These are phyloP conservation scores for Drosophila parabipectinata DNA, from an alignment of 1,140 invertebrate species.

Conservation along the genomic window DNA sequence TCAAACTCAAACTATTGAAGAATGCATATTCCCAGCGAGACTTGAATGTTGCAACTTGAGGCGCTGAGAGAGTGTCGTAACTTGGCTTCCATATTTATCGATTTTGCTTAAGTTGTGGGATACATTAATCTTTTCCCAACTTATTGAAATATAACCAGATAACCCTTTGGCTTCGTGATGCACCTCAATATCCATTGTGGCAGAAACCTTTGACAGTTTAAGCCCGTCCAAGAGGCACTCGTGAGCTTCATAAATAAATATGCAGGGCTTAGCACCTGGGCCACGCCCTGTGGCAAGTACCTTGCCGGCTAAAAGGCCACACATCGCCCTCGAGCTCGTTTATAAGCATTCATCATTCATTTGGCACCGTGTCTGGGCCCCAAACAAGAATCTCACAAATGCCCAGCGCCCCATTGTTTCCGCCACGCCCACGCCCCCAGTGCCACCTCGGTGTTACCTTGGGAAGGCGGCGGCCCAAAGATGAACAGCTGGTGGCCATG, in stretches of 20 bases:
- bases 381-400: constrained; percentile 63
- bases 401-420: constrained; percentile 46
- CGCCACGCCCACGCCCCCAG: background rate
- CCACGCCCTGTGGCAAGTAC: constrained; percentile 22
- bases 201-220: background rate
- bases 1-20: constrained; percentile 36
- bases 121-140: background rate
- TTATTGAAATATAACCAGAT: constrained; percentile 1
- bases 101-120: background rate
- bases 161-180: background rate
- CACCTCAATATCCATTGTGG: background rate
- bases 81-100: too few species aligned
- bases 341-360: constrained; percentile 78
- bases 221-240: background rate
- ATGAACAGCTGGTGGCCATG: constrained; percentile 33
- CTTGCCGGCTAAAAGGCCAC: constrained; percentile 63
- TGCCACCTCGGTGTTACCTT: constrained; percentile 53
- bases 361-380: constrained; percentile 51
- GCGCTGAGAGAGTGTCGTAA: background rate
- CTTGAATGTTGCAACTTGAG: background rate
- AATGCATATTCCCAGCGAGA: constrained; percentile 13
- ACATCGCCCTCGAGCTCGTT: constrained; percentile 63
- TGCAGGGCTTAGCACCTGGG: constrained; percentile 27
- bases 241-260: constrained; percentile 29
- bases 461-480: background rate